Conservation (phyloP, 2,113 vertebrate genomes). For the Siphamia tubifer region DNA sequence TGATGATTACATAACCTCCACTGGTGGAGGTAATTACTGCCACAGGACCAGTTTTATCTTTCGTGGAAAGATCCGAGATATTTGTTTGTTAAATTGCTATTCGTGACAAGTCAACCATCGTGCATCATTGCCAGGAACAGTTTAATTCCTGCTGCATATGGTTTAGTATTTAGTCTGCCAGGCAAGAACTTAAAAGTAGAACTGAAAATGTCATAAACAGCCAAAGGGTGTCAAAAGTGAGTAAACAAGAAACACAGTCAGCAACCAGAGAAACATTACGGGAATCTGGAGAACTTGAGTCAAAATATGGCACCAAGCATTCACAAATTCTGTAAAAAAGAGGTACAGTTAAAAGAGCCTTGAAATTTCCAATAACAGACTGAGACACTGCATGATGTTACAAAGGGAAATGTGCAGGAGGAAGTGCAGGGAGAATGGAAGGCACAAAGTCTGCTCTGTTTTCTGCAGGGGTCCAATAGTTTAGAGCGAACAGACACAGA, state of each 20-base stretch:
- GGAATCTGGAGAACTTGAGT: slow-evolving; percentile 70
- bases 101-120: slow-evolving; percentile 65
- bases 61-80: too few relatives aligned
- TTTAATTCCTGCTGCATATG: slow-evolving; percentile 23
- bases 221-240: background rate
- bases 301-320: slow-evolving; percentile 67
- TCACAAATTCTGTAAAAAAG: slow-evolving; percentile 82
- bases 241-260: slow-evolving; percentile 42
- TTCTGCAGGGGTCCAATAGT: background rate
- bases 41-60: background rate
- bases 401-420: background rate
- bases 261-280: slow-evolving; percentile 72
- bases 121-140: slow-evolving; percentile 66
- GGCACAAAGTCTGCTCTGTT: too few relatives aligned
- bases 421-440: background rate
- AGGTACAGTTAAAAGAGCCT: slow-evolving; percentile 65
- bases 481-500: background rate
- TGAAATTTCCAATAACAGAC: background rate
- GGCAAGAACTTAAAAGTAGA: slow-evolving; percentile 9
- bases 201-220: slow-evolving; percentile 18
- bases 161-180: slow-evolving; percentile 11
- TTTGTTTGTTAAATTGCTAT: too few relatives aligned
- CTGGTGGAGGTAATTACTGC: too few relatives aligned
- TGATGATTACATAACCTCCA: too few relatives aligned
- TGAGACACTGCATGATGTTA: background rate